A percentile compares a stretch with the other conserved stretches of the same genome.
Evolutionary conservation across 1,140 invertebrate species (phyloP).

Genomic region (Rhizoglyphus robini): DNA sequence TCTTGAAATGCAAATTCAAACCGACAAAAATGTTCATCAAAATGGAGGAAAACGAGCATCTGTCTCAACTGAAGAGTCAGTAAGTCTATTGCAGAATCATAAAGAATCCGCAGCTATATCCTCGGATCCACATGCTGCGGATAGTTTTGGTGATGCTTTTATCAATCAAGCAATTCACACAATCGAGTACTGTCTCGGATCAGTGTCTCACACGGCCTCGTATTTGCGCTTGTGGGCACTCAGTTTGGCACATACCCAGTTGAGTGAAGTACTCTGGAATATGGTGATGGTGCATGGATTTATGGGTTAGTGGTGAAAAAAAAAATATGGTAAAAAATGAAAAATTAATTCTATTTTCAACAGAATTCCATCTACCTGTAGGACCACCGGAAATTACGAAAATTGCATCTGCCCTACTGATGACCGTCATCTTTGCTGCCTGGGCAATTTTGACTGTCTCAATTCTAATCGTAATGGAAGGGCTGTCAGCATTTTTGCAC

Average conservation of each 20-base stretch:
- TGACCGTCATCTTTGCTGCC: slow-evolving; percentile 61
- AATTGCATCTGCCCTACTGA: slow-evolving; percentile 38
- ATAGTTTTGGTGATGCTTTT: slow-evolving; percentile 67
- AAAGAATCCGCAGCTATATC: neutral
- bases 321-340: too few species aligned
- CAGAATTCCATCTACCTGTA: slow-evolving; percentile 7
- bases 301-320: slow-evolving; percentile 18
- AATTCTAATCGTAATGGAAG: slow-evolving; percentile 88
- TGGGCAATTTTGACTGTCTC: slow-evolving; percentile 73
- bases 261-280: slow-evolving; percentile 45
- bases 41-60: neutral
- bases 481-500: slow-evolving; percentile 90
- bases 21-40: too few species aligned
- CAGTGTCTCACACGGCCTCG: slow-evolving; percentile 87
- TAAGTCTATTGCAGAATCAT: neutral
- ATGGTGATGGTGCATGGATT: slow-evolving; percentile 28
- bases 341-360: too few species aligned
- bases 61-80: neutral
- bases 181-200: slow-evolving; percentile 90
- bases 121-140: neutral
- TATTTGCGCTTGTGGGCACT: slow-evolving; percentile 92
- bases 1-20: neutral
- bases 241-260: slow-evolving; percentile 82
- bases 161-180: slow-evolving; percentile 90
- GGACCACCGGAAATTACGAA: neutral